Base-by-base conservation (phyloP, 2,113 vertebrate genomes). In the Boulengeromyrus knoepffleri region DNA sequence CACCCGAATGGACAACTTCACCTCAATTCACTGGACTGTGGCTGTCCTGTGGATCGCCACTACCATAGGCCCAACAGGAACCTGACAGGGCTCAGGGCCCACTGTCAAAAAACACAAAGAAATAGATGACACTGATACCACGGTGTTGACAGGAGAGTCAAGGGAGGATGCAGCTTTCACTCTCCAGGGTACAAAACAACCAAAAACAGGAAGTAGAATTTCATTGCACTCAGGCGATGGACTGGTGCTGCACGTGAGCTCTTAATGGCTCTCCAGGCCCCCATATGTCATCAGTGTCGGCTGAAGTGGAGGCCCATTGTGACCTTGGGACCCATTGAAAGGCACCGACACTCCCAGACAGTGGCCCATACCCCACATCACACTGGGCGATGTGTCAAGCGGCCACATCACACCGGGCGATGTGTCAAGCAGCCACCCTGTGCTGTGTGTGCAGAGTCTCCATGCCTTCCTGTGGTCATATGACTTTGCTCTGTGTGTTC, bases 31-130 rank as follows among this genome's bases (percentile, higher is more conserved):
- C 10, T 1, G 10, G 27, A 70, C n/a, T 31, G 62, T 31, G 56
- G 66, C 66, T 31, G 10, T 9, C 66, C 66, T 70, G 27, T 3
- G 10, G 27, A 31, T 9, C n/a, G 15, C n/a, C 70, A 6, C 27
- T 1, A 12, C 70, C 31, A 80, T 19, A 7, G 15, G 39, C 6
- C 74, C 74, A n/a, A 42, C 74, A 19, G 36, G 4, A 19, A 17
- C 74, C 74, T 80, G 31, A 36, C 12, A 24, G 53, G 62, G 31
- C 80, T 42, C 19, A 2, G 21, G 3, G 3, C 91, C 93, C 92
- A 91, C 84, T 90, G 90, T 91, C 92, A 92, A 66, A 90, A 89
- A 1, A 27, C 27, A 77, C 12, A 95, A 94, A 95, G 88, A n/a
- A 15, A 70, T 91, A 74, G 90, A n/a, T 87, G 87, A 21, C 15